phyloP scores from a whole-genome alignment of 92 coral and sea anemone species.

The Epizoanthus ramosus region DNA sequence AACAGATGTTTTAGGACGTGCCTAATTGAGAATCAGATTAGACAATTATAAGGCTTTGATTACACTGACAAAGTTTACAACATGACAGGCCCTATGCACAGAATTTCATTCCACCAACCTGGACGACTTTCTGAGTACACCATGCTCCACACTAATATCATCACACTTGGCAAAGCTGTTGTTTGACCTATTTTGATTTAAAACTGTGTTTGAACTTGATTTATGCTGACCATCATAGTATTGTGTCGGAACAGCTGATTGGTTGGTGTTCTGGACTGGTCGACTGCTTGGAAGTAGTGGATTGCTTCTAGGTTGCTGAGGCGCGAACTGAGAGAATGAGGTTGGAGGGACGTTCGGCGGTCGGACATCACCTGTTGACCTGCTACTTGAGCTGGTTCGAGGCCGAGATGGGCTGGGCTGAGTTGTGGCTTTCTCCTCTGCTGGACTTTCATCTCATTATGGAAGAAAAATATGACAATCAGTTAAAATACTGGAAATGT shows the following conservation, averaged over 20 bases:
- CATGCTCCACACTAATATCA: conserved; percentile 76
- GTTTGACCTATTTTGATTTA: conserved; percentile 41
- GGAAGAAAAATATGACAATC: neutral
- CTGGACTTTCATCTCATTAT: conserved; percentile 24
- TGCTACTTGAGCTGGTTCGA: too few species aligned
- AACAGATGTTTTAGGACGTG: too few species aligned
- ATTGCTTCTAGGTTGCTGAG: neutral
- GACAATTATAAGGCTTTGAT: too few species aligned
- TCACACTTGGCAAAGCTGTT: conserved; percentile 74
- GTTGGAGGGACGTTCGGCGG: conserved; percentile 2
- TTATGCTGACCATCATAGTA: neutral
- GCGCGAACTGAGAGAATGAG: neutral
- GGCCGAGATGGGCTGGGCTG: neutral
- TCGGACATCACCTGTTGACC: neutral
- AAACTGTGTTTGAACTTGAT: conserved; percentile 23
- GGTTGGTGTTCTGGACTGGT: neutral
- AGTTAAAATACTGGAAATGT: neutral
- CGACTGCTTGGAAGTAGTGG: neutral
- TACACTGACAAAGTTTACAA: too few species aligned
- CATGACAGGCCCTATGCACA: too few species aligned
- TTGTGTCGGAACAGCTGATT: neutral
- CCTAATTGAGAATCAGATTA: too few species aligned
- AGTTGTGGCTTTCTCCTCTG: neutral
- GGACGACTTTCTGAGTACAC: conserved; percentile 44
- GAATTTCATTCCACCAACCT: neutral